Evolutionary conservation across 1,140 invertebrate species (phyloP).

Genomic region (Dreissena rostriformis): DNA sequence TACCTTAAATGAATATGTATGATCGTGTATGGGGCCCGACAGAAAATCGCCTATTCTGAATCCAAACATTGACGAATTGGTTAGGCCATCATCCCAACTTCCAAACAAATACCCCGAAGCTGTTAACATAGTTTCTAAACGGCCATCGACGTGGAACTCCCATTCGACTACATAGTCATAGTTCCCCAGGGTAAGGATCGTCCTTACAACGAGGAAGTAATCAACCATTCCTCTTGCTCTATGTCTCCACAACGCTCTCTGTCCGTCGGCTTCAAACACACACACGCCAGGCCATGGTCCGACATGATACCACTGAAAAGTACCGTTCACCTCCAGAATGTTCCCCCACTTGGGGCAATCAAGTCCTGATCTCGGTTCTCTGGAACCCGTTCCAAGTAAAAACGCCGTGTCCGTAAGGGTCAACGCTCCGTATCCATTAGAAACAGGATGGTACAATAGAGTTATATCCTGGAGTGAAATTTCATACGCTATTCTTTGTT

Average conservation of each 20-base stretch:
- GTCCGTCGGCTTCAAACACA: constrained; percentile 73
- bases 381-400: constrained; percentile 4
- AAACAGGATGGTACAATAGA: constrained; percentile 67
- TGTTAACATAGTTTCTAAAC: constrained; percentile 40
- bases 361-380: constrained; percentile 45
- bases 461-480: constrained; percentile 72
- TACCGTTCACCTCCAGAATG: constrained; percentile 62
- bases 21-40: constrained; percentile 66
- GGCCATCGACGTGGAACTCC: constrained; percentile 67
- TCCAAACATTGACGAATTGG: constrained; percentile 49
- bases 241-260: constrained; percentile 66
- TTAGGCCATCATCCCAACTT: constrained; percentile 13
- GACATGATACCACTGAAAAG: constrained; percentile 38
- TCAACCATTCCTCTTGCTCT: constrained; percentile 61
- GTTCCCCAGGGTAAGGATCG: constrained; percentile 67
- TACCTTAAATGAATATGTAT: constrained; percentile 69
- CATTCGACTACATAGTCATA: constrained; percentile 77
- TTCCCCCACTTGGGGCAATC: constrained; percentile 73
- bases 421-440: constrained; percentile 59
- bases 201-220: constrained; percentile 65
- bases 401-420: constrained; percentile 67
- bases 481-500: constrained; percentile 73
- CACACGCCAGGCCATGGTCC: constrained; percentile 66
- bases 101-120: constrained; percentile 58
- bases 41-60: constrained; percentile 52